These are phyloP conservation scores for Tokudaia tokunoshimensis DNA, from an alignment of 2,797 vertebrate species.

Conservation along the genomic window DNA sequence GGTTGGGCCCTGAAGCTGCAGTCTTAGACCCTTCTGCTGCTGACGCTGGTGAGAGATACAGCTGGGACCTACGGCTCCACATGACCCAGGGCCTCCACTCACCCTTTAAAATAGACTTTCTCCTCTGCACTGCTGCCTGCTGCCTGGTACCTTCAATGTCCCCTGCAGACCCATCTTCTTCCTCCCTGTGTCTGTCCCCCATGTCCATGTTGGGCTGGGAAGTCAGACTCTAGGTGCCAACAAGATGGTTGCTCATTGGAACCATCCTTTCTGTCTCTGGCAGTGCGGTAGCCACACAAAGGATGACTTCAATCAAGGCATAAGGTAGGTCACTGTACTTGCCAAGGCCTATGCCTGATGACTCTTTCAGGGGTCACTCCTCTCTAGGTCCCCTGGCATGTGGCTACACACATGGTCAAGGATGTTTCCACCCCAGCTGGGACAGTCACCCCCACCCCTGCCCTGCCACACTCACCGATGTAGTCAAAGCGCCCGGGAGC, in stretches of 20 bases:
- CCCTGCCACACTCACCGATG: slow-evolving; percentile 88
- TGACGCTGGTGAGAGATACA: background rate
- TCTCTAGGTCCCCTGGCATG: background rate
- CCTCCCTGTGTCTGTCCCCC: background rate
- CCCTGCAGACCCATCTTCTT: background rate
- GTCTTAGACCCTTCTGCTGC: background rate
- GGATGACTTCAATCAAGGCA: background rate
- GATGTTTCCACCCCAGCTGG: too few relatives aligned
- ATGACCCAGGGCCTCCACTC: background rate
- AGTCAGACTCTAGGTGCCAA: background rate
- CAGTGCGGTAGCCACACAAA: accelerated
- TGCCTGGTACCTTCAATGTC: background rate
- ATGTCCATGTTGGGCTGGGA: background rate
- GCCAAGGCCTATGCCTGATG: background rate
- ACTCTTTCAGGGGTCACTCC: background rate
- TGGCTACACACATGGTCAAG: background rate
- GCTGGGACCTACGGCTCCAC: background rate
- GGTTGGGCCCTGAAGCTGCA: background rate
- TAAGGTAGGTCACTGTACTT: background rate
- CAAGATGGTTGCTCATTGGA: too few relatives aligned
- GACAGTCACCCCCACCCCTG: background rate
- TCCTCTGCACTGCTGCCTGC: background rate
- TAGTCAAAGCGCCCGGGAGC: slow-evolving; percentile 95
- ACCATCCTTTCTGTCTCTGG: background rate
- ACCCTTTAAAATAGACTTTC: background rate